These are phyloP conservation scores for Hippopotamyrus pictus DNA, from an alignment of 2,797 vertebrate genomes.

Conservation along the genomic window DNA sequence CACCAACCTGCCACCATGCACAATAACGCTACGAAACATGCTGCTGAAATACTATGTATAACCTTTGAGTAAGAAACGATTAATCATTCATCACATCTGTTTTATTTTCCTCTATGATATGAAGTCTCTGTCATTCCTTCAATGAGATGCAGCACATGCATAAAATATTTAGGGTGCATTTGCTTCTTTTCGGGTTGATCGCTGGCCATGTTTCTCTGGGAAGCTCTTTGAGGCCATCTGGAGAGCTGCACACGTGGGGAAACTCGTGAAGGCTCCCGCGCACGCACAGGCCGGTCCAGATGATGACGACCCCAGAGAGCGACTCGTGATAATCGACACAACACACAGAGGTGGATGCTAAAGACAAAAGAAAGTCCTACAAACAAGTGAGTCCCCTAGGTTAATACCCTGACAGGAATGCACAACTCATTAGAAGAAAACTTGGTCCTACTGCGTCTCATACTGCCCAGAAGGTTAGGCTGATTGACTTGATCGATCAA, in stretches of 20 bases:
- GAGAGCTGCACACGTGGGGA: slow-evolving; percentile 14
- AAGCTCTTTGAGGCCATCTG: slow-evolving; percentile 21
- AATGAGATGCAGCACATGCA: slow-evolving; percentile 31
- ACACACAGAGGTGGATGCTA: slow-evolving; percentile 27
- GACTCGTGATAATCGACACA: slow-evolving; percentile 36
- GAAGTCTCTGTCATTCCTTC: slow-evolving; percentile 38
- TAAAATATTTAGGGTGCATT: slow-evolving; percentile 44
- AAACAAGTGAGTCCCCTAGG: slow-evolving; percentile 37
- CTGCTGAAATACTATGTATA: slow-evolving; percentile 21
- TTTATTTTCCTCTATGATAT: slow-evolving; percentile 36
- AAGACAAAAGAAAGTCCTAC: slow-evolving; percentile 36
- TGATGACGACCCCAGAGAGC: slow-evolving; percentile 41
- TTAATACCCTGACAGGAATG: slow-evolving; percentile 38
- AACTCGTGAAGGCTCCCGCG: background rate
- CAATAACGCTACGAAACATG: slow-evolving; percentile 21
- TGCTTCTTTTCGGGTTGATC: slow-evolving; percentile 26
- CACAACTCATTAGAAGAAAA: slow-evolving; percentile 30
- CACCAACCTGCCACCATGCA: slow-evolving; percentile 9
- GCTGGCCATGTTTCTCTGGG: slow-evolving; percentile 14
- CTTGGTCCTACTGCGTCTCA: background rate
- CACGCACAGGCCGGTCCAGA: slow-evolving; percentile 31
- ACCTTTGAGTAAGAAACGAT: slow-evolving; percentile 30
- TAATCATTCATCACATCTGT: slow-evolving; percentile 39
- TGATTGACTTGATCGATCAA: background rate
- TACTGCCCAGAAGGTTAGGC: slow-evolving; percentile 8